Evolutionary conservation across 2,113 vertebrate species (phyloP).

Genomic region (Callipepla californica): DNA sequence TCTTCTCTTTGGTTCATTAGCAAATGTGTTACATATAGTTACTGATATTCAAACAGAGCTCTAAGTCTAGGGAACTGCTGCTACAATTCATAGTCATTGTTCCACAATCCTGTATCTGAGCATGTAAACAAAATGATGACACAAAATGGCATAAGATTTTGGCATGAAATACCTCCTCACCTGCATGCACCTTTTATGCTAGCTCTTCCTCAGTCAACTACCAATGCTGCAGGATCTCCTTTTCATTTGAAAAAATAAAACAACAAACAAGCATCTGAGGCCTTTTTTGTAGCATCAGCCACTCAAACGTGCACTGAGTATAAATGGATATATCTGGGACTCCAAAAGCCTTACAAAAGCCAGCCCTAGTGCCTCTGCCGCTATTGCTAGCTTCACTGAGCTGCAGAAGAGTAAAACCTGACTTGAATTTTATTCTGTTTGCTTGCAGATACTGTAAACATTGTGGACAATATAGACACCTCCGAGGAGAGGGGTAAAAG

Average conservation of each 20-base stretch:
- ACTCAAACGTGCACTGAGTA: not conserved
- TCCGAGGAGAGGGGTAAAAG: not conserved
- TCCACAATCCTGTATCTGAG: not conserved
- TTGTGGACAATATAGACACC: not conserved
- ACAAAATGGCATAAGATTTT: not conserved
- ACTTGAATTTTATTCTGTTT: not conserved
- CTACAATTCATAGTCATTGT: not conserved
- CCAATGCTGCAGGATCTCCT: not conserved
- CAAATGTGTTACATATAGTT: not conserved
- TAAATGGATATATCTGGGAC: not conserved
- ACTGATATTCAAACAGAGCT: not conserved
- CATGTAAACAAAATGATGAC: not conserved
- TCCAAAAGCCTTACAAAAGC: not conserved
- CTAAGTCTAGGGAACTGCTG: not conserved
- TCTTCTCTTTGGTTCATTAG: not conserved
- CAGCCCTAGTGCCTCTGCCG: not conserved
- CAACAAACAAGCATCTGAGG: not conserved
- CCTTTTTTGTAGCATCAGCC: constrained; percentile 6
- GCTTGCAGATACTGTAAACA: not conserved
- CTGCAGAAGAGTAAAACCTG: not conserved
- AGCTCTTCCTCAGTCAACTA: not conserved
- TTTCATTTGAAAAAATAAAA: not conserved
- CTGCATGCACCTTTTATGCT: not conserved
- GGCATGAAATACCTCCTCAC: not conserved
- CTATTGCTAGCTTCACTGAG: constrained; percentile 4